phyloP scores from a whole-genome alignment of 2,888 invertebrate genomes.

The Ctena decussata region DNA sequence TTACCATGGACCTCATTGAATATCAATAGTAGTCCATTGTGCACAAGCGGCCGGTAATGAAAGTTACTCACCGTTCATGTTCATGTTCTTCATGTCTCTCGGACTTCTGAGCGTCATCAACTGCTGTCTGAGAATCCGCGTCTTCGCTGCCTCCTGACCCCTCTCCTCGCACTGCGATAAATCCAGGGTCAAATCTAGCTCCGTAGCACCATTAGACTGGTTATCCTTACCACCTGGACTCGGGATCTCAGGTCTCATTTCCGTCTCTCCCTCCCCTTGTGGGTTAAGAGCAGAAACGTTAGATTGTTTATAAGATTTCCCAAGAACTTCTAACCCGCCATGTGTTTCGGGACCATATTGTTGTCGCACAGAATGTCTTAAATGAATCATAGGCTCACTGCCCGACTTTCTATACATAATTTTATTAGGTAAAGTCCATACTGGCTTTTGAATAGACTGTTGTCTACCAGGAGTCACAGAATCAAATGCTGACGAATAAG shows the following conservation, averaged over 20 bases:
- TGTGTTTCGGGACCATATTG: conserved; percentile 35
- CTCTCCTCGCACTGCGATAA: neutral
- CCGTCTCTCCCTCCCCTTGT: conserved; percentile 24
- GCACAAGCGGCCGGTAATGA: no score
- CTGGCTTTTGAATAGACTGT: neutral
- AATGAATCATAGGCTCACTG: conserved; percentile 59
- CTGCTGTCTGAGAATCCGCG: conserved; percentile 20
- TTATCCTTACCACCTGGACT: conserved; percentile 22
- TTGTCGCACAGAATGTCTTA: conserved; percentile 49
- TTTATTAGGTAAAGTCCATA: neutral
- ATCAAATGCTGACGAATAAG: neutral
- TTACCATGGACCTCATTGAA: no score
- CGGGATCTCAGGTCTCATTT: conserved; percentile 10
- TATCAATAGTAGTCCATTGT: no score
- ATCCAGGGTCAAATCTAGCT: neutral
- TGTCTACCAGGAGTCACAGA: neutral
- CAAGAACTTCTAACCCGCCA: conserved; percentile 61
- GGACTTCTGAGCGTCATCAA: conserved; percentile 18
- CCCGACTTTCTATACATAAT: conserved; percentile 61
- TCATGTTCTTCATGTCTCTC: conserved; percentile 20
- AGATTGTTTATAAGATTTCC: conserved; percentile 55
- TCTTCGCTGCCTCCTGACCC: neutral
- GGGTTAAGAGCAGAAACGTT: neutral
- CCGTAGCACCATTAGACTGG: neutral
- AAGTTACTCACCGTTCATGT: conserved; percentile 38